These are phyloP conservation scores for Zonotrichia albicollis DNA, from an alignment of 2,797 vertebrate species.

Conservation along the genomic window DNA sequence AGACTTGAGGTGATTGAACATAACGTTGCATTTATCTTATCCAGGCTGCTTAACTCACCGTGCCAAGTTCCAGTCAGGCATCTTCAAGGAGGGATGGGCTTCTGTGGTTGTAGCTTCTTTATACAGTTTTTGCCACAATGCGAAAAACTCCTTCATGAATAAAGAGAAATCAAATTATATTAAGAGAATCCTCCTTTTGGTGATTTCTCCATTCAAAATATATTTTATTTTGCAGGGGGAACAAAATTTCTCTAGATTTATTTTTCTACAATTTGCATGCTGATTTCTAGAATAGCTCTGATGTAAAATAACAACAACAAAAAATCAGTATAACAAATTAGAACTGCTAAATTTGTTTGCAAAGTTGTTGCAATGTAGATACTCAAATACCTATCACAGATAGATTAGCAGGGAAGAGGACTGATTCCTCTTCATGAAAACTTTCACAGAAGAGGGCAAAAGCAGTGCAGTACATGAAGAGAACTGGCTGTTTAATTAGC, in stretches of 20 bases:
- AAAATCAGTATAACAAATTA: background rate
- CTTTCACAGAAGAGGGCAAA: background rate
- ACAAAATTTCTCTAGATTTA: background rate
- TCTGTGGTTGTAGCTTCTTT: background rate
- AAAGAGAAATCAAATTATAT: background rate
- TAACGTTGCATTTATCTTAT: background rate
- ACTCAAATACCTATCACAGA: background rate
- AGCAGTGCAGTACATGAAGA: background rate
- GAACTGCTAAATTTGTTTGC: background rate
- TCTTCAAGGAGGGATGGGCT: background rate
- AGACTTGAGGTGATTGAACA: background rate
- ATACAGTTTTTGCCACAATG: background rate
- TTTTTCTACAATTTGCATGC: background rate
- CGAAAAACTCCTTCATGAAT: background rate
- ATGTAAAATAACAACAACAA: background rate
- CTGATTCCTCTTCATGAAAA: background rate
- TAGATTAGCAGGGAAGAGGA: background rate
- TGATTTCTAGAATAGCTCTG: background rate
- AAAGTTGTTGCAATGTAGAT: background rate
- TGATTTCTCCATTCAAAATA: background rate
- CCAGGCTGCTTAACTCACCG: rapidly evolving
- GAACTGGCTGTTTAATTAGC: background rate
- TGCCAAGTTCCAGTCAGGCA: background rate
- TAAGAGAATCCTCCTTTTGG: background rate
- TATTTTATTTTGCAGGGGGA: background rate